Evolutionary conservation across 2,113 vertebrate genomes (phyloP), one percentile per base, ranked within the genome.

Genomic region (Craseonycteris thonglongyai): DNA sequence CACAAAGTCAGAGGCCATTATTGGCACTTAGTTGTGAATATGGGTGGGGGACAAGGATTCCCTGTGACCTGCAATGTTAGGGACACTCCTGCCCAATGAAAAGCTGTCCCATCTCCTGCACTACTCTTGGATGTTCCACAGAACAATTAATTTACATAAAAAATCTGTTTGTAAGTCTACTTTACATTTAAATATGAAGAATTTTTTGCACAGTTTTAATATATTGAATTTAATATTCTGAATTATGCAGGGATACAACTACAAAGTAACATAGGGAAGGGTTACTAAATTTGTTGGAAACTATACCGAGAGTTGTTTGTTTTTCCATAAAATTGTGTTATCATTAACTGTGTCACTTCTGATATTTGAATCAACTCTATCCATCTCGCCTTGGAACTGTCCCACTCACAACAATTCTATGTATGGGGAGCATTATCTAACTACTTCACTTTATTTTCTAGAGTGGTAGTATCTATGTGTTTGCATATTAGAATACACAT

Each of bases 1-100:
- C 59, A 14, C 11, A 68, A 68, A 47, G 54, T 79, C 38, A 12
- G 65, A 24, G n/a, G 15, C 1, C 49, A 30, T 16, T n/a, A 9
- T 9, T 42, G 28, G 15, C 33, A 69, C 33, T 76, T 86, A 72
- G 11, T 30, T 47, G 24, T 35, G 45, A 86, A 76, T 28, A 76
- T 28, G 10, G 2, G 0, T 14, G 2, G 2, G 3, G 4, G 40
- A 4, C 2, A 38, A 79, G 35, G 3, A 76, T 22, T 26, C 15
- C 28, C 42, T 42, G 22, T 94, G 42, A 71, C 3, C 30, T 49
- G 3, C 3, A 42, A 13, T 38, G 13, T 30, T 47, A 85, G 56
- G 16, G 65, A 74, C 16, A 18, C 2, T 61, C n/a, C 40, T 66
- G 19, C 11, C 18, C n/a, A 82, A 38, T 21, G 45, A 72, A 72